Conservation (phyloP, 2,113 vertebrate species). For the Pangasianodon gigas region DNA sequence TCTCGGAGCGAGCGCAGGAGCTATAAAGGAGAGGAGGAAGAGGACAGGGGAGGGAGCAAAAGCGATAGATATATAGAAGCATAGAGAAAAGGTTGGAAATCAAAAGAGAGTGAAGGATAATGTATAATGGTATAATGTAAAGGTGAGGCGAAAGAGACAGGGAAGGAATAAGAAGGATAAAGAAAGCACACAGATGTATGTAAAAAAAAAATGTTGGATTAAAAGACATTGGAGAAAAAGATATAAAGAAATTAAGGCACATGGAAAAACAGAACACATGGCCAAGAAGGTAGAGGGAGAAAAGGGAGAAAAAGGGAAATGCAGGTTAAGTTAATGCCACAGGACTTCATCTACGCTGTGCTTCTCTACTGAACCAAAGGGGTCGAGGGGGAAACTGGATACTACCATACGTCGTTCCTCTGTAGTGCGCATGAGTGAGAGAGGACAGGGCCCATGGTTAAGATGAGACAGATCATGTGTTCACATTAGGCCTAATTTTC, state of each 20-base stretch:
- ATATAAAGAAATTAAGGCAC: background rate
- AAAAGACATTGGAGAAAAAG: background rate
- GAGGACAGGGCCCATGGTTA: conserved; percentile 66
- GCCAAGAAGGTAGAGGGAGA: background rate
- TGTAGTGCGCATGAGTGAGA: conserved; percentile 66
- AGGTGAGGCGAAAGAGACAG: background rate
- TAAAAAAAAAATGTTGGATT: background rate
- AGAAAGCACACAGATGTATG: background rate
- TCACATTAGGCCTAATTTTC: background rate
- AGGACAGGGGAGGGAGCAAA: conserved; percentile 22
- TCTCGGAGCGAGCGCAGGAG: conserved; percentile 94
- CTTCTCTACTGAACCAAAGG: conserved; percentile 65
- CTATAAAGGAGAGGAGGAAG: conserved; percentile 66
- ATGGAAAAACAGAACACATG: background rate
- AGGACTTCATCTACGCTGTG: conserved; percentile 59
- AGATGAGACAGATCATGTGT: conserved; percentile 19
- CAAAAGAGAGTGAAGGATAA: background rate
- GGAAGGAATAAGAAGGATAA: background rate
- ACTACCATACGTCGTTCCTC: conserved; percentile 69
- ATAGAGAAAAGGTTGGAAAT: background rate
- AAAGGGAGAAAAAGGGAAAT: conserved; percentile 33
- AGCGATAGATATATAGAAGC: background rate
- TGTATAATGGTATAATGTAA: background rate
- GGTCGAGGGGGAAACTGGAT: conserved; percentile 66
- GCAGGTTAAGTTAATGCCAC: conserved; percentile 52